These are phyloP conservation scores for Pseudanteris insignis DNA, from an alignment of 2,888 invertebrate species.

Conservation along the genomic window DNA sequence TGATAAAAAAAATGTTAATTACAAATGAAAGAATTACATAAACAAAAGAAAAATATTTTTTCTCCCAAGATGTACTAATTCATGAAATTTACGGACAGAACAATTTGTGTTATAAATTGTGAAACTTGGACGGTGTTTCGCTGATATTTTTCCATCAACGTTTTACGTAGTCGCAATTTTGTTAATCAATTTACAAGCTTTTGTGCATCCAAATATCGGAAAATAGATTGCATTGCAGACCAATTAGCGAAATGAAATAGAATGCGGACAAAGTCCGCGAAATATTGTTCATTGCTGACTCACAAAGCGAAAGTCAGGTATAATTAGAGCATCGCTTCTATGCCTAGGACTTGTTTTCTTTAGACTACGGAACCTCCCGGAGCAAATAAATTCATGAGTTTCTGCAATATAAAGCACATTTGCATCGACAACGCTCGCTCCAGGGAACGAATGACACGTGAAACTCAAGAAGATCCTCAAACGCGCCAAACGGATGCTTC, in stretches of 20 bases:
- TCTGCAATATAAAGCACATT: slow-evolving; percentile 5
- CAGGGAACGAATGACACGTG: not conserved
- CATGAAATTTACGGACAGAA: too few relatives aligned
- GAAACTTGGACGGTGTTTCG: too few relatives aligned
- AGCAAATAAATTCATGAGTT: not conserved
- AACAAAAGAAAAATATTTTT: too few relatives aligned
- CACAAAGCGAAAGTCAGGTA: slow-evolving; percentile 13
- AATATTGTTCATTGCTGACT: not conserved
- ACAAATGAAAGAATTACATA: too few relatives aligned
- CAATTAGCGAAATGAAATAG: slow-evolving; percentile 5
- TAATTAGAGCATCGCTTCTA: slow-evolving; percentile 8
- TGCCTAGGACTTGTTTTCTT: slow-evolving; percentile 6
- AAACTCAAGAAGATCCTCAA: not conserved
- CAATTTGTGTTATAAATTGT: too few relatives aligned
- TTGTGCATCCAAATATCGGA: too few relatives aligned
- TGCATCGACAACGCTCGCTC: not conserved
- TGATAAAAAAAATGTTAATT: too few relatives aligned
- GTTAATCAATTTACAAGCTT: too few relatives aligned
- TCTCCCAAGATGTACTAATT: too few relatives aligned
- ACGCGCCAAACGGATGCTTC: not conserved
- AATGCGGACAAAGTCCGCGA: not conserved
- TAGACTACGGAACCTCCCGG: not conserved
- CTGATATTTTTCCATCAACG: too few relatives aligned
- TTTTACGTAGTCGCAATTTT: too few relatives aligned
- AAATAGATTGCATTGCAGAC: too few relatives aligned